Evolutionary conservation across 2,888 invertebrate species (phyloP).

Genomic region (Pyrochroa serraticornis): DNA sequence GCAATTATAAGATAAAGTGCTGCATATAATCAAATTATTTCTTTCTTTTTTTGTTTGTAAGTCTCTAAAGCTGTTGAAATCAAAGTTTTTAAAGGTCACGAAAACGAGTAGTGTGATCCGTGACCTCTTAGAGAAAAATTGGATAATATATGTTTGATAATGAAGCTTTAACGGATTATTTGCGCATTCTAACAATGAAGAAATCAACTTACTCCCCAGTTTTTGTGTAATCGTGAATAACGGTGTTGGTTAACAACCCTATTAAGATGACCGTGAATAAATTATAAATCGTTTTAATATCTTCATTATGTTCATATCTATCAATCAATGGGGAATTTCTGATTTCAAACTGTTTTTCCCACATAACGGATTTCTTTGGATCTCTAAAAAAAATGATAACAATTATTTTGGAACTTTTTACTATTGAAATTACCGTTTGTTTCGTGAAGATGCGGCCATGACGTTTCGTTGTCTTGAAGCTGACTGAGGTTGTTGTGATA

Average conservation of each 20-base stretch:
- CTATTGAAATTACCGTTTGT: too few relatives aligned
- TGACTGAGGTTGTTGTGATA: not conserved
- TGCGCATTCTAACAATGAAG: too few relatives aligned
- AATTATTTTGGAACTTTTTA: too few relatives aligned
- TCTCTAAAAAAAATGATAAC: not conserved
- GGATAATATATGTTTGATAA: not conserved
- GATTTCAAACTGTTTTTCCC: slow-evolving; percentile 23
- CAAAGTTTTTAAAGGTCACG: too few relatives aligned
- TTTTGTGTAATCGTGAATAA: slow-evolving; percentile 73
- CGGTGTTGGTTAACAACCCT: slow-evolving; percentile 35
- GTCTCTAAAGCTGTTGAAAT: too few relatives aligned
- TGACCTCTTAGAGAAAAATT: too few relatives aligned
- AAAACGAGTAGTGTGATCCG: too few relatives aligned
- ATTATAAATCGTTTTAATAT: slow-evolving; percentile 34
- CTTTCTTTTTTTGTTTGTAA: too few relatives aligned
- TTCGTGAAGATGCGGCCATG: not conserved
- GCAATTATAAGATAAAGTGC: too few relatives aligned
- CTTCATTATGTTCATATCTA: slow-evolving; percentile 28
- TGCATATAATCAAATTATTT: too few relatives aligned
- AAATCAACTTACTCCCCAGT: slow-evolving; percentile 70
- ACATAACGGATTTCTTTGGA: not conserved
- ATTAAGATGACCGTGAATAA: slow-evolving; percentile 27
- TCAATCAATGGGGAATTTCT: slow-evolving; percentile 31
- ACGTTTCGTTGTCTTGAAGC: not conserved
- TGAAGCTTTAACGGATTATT: slow-evolving; percentile 7